Base-by-base conservation (phyloP, 2,113 vertebrate genomes). In the Paralichthys olivaceus region DNA sequence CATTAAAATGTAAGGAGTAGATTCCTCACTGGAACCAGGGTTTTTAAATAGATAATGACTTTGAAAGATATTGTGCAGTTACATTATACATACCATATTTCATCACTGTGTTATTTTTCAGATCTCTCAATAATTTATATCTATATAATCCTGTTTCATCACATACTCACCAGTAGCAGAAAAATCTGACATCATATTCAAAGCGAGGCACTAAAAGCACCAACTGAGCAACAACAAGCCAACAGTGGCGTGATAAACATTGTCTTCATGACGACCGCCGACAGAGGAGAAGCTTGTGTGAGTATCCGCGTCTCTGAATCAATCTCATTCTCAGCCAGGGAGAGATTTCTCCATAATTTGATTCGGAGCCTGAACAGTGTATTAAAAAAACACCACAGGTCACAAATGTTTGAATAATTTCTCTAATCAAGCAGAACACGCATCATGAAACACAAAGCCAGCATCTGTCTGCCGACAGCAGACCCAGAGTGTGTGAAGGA, bases 241-340 rank as follows among this genome's bases (percentile, higher is more conserved):
- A 68, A 55, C 22, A 37, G 40, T 14, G 5, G 19, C 49, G 22
- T 63, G 55, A 57, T 63, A 40, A 72, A 62, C 34, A 63, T 65
- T 55, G 47, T 69, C 59, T 69, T 63, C 25, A n/a, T 65, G 22
- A 69, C 55, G 57, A 40, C 14, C 55, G 58, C 80, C 23, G 65
- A 34, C 72, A 72, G 68, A 75, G 72, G 85, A 84, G 79, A 71
- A 80, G 70, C 71, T 59, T 3, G 4, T 69, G 67, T 65, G 65
- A 92, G 92, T 91, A 83, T 63, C 37, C 63, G 59, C 14, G n/a
- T 67, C 86, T 92, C 80, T 25, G 75, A 91, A 89, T 92, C 88
- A 91, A 91, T 93, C 87, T 92, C 80, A 75, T 70, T 83, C 88
- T 92, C 84, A 74, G 84, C 78, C 86, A 81, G 81, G 81, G 72